Conservation (phyloP, 2,113 vertebrate species). For the Phalacrocorax brasilianus region DNA sequence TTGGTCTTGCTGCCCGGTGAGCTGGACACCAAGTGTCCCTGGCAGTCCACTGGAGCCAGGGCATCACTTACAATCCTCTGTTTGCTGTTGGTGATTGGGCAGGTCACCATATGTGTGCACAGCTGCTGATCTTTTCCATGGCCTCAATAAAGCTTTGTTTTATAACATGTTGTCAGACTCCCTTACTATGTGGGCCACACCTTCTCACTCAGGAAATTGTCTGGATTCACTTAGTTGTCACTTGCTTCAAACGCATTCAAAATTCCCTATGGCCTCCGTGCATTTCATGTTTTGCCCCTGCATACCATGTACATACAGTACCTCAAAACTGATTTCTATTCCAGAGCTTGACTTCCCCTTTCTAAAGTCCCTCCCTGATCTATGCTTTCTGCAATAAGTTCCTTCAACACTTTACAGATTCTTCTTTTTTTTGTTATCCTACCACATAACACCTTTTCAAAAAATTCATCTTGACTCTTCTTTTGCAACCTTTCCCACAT, state of each 20-base stretch:
- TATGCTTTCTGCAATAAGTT: neutral
- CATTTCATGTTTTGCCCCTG: neutral
- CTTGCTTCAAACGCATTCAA: neutral
- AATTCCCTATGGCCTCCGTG: neutral
- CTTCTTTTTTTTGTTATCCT: neutral
- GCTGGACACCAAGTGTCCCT: neutral
- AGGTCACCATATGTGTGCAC: accelerated
- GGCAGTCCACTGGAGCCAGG: neutral
- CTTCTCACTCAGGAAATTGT: accelerated
- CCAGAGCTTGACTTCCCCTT: neutral
- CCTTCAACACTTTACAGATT: neutral
- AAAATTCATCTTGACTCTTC: neutral
- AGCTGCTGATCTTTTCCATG: neutral
- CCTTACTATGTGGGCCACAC: neutral
- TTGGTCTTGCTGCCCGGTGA: neutral
- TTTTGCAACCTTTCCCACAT: neutral
- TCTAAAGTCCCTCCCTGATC: neutral
- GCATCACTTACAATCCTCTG: neutral
- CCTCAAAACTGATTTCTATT: neutral
- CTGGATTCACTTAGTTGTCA: neutral
- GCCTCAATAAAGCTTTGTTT: neutral
- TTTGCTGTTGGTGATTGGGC: neutral
- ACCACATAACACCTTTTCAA: neutral
- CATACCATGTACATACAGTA: neutral
- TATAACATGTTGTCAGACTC: accelerated